Evolutionary conservation across 2,888 invertebrate genomes (phyloP).

Genomic region (Cerastis rubricosa): DNA sequence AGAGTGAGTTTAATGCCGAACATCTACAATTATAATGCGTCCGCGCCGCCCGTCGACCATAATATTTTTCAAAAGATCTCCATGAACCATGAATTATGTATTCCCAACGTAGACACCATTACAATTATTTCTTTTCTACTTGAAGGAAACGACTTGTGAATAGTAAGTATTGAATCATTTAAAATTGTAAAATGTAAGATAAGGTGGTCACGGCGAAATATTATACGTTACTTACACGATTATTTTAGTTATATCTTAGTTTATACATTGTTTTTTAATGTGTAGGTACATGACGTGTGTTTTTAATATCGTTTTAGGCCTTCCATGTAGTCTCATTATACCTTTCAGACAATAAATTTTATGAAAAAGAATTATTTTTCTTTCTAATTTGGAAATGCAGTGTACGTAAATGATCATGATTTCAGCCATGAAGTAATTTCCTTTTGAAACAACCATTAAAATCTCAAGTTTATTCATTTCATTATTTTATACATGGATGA

Average conservation of each 20-base stretch:
- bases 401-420: slow-evolving; percentile 1
- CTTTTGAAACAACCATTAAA: slow-evolving; percentile 36
- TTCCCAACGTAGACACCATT: slow-evolving; percentile 85
- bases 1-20: slow-evolving; percentile 71
- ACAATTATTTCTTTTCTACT: slow-evolving; percentile 87
- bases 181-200: slow-evolving; percentile 71
- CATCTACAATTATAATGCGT: slow-evolving; percentile 88
- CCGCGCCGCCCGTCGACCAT: slow-evolving; percentile 81
- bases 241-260: slow-evolving; percentile 17
- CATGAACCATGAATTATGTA: slow-evolving; percentile 89
- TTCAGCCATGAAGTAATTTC: slow-evolving; percentile 7
- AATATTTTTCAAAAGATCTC: slow-evolving; percentile 87
- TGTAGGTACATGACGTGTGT: slow-evolving; percentile 4
- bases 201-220: slow-evolving; percentile 56
- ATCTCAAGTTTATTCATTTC: slow-evolving; percentile 27
- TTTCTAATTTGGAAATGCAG: not conserved
- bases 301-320: not conserved
- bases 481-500: slow-evolving; percentile 30
- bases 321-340: not conserved
- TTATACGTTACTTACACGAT: not conserved
- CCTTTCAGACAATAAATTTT: not conserved
- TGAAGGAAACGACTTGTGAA: slow-evolving; percentile 83
- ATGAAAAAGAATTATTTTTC: not conserved
- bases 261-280: slow-evolving; percentile 26
- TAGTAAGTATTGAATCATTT: slow-evolving; percentile 76